Evolutionary conservation across 2,888 invertebrate genomes (phyloP), one percentile per base, ranked within the genome.

Genomic region (Euzophera pinguis): DNA sequence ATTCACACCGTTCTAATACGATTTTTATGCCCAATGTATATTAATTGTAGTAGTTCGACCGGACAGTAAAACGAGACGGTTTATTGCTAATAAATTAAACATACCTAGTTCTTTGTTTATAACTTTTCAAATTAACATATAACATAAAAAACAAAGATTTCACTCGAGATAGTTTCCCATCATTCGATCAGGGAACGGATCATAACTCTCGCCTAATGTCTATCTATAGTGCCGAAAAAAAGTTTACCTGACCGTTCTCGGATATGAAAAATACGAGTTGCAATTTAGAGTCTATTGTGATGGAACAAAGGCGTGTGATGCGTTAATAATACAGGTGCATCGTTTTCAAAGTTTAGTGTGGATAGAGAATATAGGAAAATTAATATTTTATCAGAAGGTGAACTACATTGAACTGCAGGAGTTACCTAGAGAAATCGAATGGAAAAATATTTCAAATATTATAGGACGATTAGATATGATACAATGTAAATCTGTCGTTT

Each of bases 311-410:
- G 83, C 74, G 77, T 75, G 71, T 75, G 77, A 82, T 85, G 84
- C 85, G 78, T 84, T 87, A 81, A 87, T 87, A 87, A 73, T 65
- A 85, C 85, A 88, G 87, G 86, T 89, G 89, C 85, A 86, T 82
- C 76, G 81, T 67, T 75, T 74, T 71, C 71, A 73, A 79, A 80
- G 72, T 82, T 85, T 75, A 54, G 60, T 56, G 52, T 53, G 62
- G 53, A 50, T 22, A 41, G 13, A 12, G 3, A 29, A 14, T 13
- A 13, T 29, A 43, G 1, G 7, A 12, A 3, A 16, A 9, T 41
- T 3, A 10, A 41, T 4, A 22, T 32, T 45, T 10, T 9, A 34
- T 16, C 45, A 45, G 45, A 45, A 45, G 32, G 45, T 14, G n/a
- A 45, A 45, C 32, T 16, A 9, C n/a, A n/a, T n/a, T n/a, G n/a